These are phyloP conservation scores for Idaea aversata DNA, from an alignment of 2,888 invertebrate species.

Conservation along the genomic window DNA sequence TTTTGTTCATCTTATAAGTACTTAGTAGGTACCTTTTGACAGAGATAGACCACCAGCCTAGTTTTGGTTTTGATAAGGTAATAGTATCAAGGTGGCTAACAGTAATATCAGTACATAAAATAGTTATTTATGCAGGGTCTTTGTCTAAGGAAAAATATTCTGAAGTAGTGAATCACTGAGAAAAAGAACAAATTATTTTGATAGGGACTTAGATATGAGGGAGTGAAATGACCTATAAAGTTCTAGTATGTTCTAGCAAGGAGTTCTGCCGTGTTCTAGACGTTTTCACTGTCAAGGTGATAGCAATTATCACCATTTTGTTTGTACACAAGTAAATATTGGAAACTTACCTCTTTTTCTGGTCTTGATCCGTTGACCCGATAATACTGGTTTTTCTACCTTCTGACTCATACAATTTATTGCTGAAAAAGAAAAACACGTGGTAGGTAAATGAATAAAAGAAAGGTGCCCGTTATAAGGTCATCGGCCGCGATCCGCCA, in stretches of 20 bases:
- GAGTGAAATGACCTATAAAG: slow-evolving; percentile 9
- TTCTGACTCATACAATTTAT: slow-evolving; percentile 99
- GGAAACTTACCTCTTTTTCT: slow-evolving; percentile 96
- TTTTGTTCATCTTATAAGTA: no score
- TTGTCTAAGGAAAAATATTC: no score
- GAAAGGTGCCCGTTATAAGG: slow-evolving; percentile 55
- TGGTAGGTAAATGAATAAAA: slow-evolving; percentile 71
- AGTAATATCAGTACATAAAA: no score
- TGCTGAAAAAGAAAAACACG: slow-evolving; percentile 82
- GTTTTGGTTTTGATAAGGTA: no score
- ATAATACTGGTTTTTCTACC: slow-evolving; percentile 99
- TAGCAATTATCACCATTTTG: slow-evolving; percentile 26
- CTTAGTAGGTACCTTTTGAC: no score
- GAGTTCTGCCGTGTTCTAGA: background rate
- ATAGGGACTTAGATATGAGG: no score
- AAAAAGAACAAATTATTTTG: no score
- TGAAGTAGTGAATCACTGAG: no score
- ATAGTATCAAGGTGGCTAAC: no score
- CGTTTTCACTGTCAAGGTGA: slow-evolving; percentile 41
- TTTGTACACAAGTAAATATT: slow-evolving; percentile 29
- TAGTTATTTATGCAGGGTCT: no score
- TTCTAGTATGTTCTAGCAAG: background rate
- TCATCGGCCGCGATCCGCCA: slow-evolving; percentile 65
- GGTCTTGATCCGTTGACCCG: slow-evolving; percentile 99
- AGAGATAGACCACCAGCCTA: no score